Evolutionary conservation across 2,888 invertebrate species (phyloP), one percentile per base, ranked within the genome.

Genomic region (Ptychoptera contaminata): DNA sequence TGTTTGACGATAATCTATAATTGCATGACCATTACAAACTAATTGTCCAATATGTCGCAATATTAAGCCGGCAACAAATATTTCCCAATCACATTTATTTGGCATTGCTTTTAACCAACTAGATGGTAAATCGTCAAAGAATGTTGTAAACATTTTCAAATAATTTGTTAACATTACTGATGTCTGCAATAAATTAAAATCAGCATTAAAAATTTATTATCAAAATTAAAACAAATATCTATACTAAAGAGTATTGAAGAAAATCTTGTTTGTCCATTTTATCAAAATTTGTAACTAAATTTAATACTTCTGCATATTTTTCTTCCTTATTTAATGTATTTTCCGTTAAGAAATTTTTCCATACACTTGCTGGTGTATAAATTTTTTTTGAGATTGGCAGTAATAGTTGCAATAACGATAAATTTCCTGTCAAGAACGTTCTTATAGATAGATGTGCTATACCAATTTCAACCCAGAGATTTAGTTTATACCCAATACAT

Each of bases 41-140:
- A 91, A 68, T 63, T 93, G 93, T 1, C 82, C 77, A 41, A 87
- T 73, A 54, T 83, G 82, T 29, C 82, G 76, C 40, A 88, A 65
- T 32, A 92, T 61, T 7, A 83, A 57, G 1, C 79, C 75, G 0
- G 82, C 80, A 15, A 82, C 63, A 48, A 73, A 71, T 41, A 73
- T 16, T 10, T 68, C 58, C 61, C 68, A 62, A 47, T 72, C 62
- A 0, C 44, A 44, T 1, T 49, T 46, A 2, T 63, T 54, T 2
- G 65, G 60, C 16, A 68, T 48, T 12, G 46, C 23, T 10, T 43
- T 15, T 6, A 50, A 52, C 16, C 54, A 51, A 38, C 65, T 60
- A 1, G 64, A 50, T n/a, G 69, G 57, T 38, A 74, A 62, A 49
- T 61, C 62, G 2, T 70, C 61, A 54, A 83, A 78, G 58, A 79